Conservation (phyloP, 37 sponge, comb jelly and placozoan species). For the Mnemiopsis leidyi region DNA sequence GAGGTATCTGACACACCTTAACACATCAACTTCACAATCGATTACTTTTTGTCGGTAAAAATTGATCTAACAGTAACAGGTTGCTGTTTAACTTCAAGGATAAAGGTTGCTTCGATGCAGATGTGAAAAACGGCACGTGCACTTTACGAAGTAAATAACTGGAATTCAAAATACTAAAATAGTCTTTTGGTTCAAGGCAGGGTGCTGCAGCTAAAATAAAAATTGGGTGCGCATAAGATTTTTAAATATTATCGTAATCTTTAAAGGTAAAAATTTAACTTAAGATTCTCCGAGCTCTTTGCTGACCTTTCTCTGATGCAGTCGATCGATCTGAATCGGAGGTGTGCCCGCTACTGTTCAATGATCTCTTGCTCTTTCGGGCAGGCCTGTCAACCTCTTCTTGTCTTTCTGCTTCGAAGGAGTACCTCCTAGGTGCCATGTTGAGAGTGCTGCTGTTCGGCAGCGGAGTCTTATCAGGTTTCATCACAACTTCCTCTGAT, state of each 20-base stretch:
- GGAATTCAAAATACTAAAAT: no score
- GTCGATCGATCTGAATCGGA: conserved; percentile 40
- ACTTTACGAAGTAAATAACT: neutral
- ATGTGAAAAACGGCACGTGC: neutral
- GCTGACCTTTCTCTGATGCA: conserved; percentile 63
- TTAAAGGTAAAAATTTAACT: neutral
- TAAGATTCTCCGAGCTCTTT: neutral
- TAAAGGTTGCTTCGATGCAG: neutral
- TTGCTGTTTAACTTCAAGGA: no score
- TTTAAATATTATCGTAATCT: no score
- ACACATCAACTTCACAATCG: neutral
- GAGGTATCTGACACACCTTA: conserved; percentile 61
- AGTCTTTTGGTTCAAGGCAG: no score
- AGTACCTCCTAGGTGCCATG: conserved; percentile 44
- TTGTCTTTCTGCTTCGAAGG: neutral
- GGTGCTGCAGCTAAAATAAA: no score
- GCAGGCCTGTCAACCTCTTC: neutral
- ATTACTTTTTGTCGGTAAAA: neutral
- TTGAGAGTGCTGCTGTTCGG: conserved; percentile 20
- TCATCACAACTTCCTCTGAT: conserved; percentile 44
- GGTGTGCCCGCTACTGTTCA: conserved; percentile 33
- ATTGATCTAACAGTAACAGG: neutral
- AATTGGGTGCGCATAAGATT: no score
- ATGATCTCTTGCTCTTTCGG: neutral
- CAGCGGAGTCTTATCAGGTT: conserved; percentile 16